These are phyloP conservation scores for Ornithoptera alexandrae DNA, from an alignment of 2,888 invertebrate genomes.

Conservation along the genomic window DNA sequence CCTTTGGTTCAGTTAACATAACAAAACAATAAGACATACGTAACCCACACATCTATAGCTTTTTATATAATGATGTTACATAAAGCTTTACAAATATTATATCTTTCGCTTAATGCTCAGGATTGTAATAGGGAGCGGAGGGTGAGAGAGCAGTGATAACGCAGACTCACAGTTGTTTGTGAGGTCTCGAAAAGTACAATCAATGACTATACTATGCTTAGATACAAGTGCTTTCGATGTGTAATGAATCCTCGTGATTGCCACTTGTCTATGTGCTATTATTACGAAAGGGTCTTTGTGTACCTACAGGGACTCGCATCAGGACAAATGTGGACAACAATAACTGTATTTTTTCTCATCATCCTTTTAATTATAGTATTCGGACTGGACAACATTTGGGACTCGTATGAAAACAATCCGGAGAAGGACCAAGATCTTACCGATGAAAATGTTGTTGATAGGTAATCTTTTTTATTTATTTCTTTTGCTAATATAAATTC, in stretches of 20 bases:
- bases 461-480: conserved; percentile 46
- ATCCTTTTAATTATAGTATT: conserved; percentile 52
- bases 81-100: conserved; percentile 13
- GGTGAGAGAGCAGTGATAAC: conserved; percentile 4
- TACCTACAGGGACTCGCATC: conserved; percentile 21
- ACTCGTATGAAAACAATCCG: conserved; percentile 61
- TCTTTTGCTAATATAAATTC: background rate
- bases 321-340: background rate
- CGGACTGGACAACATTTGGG: conserved; percentile 75
- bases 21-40: conserved; percentile 27
- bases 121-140: conserved; percentile 3
- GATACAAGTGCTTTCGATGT: conserved; percentile 32
- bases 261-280: conserved; percentile 33
- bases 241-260: conserved; percentile 28
- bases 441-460: conserved; percentile 66
- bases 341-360: conserved; percentile 7
- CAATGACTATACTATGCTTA: conserved; percentile 28
- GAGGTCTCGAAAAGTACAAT: conserved; percentile 24
- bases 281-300: conserved; percentile 28
- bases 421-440: conserved; percentile 62
- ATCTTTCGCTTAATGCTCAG: conserved; percentile 20
- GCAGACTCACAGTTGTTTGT: conserved; percentile 19
- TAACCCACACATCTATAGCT: conserved; percentile 20
- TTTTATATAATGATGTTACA: conserved; percentile 15
- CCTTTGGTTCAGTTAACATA: conserved; percentile 17